phyloP scores from a whole-genome alignment of 2,888 invertebrate species.

The Lathronympha strigana region DNA sequence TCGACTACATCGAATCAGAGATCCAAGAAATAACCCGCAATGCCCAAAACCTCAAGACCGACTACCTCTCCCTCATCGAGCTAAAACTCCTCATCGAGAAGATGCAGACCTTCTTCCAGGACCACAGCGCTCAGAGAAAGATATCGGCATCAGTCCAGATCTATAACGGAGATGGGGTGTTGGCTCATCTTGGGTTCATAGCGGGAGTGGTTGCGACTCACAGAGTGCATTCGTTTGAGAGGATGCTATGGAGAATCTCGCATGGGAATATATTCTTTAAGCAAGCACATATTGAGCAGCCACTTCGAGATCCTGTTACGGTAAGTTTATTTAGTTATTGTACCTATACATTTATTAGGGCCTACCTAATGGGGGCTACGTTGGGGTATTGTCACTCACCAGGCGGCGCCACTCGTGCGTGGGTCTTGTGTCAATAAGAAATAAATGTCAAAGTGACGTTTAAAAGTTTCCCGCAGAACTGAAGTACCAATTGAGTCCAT shows the following conservation, averaged over 20 bases:
- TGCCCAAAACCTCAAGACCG: conserved; percentile 74
- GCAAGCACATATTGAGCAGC: conserved; percentile 76
- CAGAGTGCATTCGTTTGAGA: conserved; percentile 73
- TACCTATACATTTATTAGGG: neutral
- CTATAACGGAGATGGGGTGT: conserved; percentile 73
- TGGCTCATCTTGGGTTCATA: conserved; percentile 77
- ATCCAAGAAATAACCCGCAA: conserved; percentile 80
- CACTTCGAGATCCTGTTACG: conserved; percentile 73
- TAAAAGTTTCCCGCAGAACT: too few species aligned
- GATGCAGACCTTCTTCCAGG: conserved; percentile 78
- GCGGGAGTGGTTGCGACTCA: conserved; percentile 76
- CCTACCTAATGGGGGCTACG: neutral
- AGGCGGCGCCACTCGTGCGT: too few species aligned
- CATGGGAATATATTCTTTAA: conserved; percentile 81
- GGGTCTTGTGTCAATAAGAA: too few species aligned
- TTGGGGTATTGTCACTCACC: neutral
- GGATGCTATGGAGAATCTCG: conserved; percentile 80
- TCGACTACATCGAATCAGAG: conserved; percentile 81
- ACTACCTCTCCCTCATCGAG: conserved; percentile 74
- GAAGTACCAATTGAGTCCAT: too few species aligned
- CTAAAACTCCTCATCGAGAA: conserved; percentile 75
- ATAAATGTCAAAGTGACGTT: too few species aligned
- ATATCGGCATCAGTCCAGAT: conserved; percentile 75
- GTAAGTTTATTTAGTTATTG: conserved; percentile 53
- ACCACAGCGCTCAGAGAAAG: conserved; percentile 85